These are phyloP conservation scores for Aphelinus certus DNA, from an alignment of 1,140 invertebrate genomes.

Conservation along the genomic window DNA sequence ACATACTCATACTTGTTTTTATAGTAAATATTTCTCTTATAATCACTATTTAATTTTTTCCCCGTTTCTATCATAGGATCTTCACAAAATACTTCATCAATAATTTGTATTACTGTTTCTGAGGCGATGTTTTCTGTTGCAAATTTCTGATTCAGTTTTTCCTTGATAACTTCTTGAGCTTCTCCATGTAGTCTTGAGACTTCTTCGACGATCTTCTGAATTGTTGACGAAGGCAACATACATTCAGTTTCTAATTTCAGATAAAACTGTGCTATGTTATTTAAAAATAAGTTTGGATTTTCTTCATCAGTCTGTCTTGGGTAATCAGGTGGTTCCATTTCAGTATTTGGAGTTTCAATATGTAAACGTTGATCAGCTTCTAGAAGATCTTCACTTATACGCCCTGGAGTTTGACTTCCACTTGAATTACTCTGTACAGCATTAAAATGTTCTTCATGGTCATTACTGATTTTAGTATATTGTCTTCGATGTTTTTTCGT, in stretches of 20 bases:
- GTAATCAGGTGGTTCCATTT: no score
- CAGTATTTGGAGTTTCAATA: neutral
- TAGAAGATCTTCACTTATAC: no score
- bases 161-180: conserved; percentile 10
- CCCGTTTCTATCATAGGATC: conserved; percentile 24
- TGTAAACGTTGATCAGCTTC: no score
- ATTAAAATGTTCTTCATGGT: no score
- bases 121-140: conserved; percentile 6
- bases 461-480: neutral
- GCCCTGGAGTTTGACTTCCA: no score
- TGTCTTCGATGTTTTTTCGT: neutral
- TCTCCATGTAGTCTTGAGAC: neutral
- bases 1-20: conserved; percentile 45
- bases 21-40: conserved; percentile 40
- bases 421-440: no score
- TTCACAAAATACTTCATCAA: neutral
- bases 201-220: conserved; percentile 10
- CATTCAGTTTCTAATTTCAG: conserved; percentile 18
- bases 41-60: conserved; percentile 14
- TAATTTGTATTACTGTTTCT: neutral
- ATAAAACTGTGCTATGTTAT: conserved; percentile 6
- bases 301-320: no score
- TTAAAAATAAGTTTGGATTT: neutral
- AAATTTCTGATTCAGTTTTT: conserved; percentile 13
- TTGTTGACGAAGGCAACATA: conserved; percentile 12